Evolutionary conservation across 2,113 vertebrate species (phyloP).

Genomic region (Micronycteris hirsuta): DNA sequence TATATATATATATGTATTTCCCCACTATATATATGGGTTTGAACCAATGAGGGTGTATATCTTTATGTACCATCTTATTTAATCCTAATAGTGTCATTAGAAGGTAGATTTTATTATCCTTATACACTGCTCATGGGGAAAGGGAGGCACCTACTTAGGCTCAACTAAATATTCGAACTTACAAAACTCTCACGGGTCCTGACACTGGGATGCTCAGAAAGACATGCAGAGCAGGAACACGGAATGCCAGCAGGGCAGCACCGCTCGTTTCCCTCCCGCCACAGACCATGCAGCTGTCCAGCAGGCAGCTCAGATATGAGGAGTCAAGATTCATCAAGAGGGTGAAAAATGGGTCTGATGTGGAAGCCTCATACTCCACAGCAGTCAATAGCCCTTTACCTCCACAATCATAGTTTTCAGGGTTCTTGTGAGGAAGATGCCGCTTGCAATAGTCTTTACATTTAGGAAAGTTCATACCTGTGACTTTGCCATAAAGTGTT

Average conservation of each 20-base stretch:
- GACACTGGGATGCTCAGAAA: not conserved
- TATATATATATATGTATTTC: too few species aligned
- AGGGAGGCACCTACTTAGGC: not conserved
- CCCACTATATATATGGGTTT: not conserved
- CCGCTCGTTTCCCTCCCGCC: not conserved
- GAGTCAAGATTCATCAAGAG: not conserved
- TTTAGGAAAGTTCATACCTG: not conserved
- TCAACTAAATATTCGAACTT: not conserved
- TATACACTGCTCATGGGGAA: not conserved
- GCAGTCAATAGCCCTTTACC: not conserved
- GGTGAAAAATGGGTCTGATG: not conserved
- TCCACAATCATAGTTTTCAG: not conserved
- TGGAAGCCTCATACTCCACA: not conserved
- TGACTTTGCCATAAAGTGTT: not conserved
- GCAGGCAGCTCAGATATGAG: not conserved
- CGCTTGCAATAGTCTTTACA: not conserved
- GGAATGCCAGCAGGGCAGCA: not conserved
- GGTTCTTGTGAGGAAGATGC: not conserved
- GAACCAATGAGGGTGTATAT: not conserved
- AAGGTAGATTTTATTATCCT: not conserved
- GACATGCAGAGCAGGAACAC: not conserved
- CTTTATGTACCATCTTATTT: not conserved
- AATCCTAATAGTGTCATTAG: not conserved
- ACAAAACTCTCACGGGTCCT: not conserved
- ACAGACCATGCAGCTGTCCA: not conserved